Evolutionary conservation across 1,140 invertebrate genomes (phyloP).

Genomic region (Ruditapes philippinarum): DNA sequence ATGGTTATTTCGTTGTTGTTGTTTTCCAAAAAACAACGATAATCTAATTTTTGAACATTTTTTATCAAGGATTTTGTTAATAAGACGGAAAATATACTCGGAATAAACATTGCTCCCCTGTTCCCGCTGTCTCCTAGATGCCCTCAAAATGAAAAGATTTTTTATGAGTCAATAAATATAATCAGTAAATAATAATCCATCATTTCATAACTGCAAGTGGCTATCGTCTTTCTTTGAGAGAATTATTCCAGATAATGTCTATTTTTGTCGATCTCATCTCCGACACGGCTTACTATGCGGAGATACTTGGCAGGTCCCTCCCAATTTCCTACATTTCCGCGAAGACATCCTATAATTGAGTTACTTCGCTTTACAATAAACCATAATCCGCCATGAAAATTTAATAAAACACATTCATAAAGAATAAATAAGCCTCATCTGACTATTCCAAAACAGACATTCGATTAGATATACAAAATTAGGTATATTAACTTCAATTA

Average conservation of each 20-base stretch:
- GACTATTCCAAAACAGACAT: slow-evolving; percentile 62
- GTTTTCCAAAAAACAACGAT: too few relatives aligned
- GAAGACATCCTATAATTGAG: slow-evolving; percentile 59
- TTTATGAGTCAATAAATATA: background rate
- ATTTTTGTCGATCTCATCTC: slow-evolving; percentile 36
- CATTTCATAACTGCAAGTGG: slow-evolving; percentile 21
- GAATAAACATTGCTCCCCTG: too few relatives aligned
- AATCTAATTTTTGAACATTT: too few relatives aligned
- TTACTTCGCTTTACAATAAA: slow-evolving; percentile 65
- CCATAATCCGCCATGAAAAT: slow-evolving; percentile 68
- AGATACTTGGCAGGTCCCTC: slow-evolving; percentile 50
- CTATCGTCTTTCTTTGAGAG: slow-evolving; percentile 40
- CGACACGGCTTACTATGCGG: background rate
- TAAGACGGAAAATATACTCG: too few relatives aligned
- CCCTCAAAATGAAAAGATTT: background rate
- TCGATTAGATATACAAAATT: slow-evolving; percentile 71
- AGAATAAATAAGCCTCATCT: slow-evolving; percentile 60
- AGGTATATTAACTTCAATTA: slow-evolving; percentile 71
- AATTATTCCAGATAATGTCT: slow-evolving; percentile 31
- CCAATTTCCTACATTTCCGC: slow-evolving; percentile 45
- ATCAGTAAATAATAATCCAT: slow-evolving; percentile 24
- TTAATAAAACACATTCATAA: slow-evolving; percentile 71
- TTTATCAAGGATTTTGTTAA: too few relatives aligned
- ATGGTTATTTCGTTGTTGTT: too few relatives aligned
- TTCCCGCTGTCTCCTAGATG: background rate